A percentile compares a stretch with the other conserved stretches of the same genome.
Conservation (phyloP, 2,113 vertebrate species). For the Osmerus mordax region DNA sequence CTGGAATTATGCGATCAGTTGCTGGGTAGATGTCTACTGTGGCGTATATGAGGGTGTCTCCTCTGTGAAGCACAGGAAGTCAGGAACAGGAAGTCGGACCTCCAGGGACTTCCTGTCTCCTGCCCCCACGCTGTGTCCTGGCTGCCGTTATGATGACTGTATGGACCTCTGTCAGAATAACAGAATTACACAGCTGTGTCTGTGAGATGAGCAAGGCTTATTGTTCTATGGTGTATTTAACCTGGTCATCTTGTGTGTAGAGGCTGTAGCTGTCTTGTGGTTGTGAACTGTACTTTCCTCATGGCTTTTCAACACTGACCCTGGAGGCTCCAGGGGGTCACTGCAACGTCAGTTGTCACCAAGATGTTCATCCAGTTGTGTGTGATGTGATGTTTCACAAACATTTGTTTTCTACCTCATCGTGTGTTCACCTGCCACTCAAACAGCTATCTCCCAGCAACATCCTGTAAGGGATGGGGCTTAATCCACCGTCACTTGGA, state of each 20-base stretch:
- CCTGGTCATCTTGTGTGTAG: background rate
- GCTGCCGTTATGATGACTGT: constrained; percentile 18
- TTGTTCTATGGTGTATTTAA: too few relatives aligned
- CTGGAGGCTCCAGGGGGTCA: constrained; percentile 36
- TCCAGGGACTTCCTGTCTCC: too few relatives aligned
- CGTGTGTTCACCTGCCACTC: constrained; percentile 54
- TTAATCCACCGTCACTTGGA: too few relatives aligned
- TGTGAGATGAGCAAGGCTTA: too few relatives aligned
- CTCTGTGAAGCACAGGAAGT: too few relatives aligned
- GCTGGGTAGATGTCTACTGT: too few relatives aligned
- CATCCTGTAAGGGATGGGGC: background rate
- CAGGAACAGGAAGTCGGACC: too few relatives aligned
- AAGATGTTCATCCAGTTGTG: background rate
- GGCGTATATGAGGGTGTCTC: too few relatives aligned
- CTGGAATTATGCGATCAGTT: constrained; percentile 14
- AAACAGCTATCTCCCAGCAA: constrained; percentile 24
- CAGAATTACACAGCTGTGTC: background rate
- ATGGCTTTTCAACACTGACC: constrained; percentile 18
- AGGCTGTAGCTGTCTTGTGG: background rate
- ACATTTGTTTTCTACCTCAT: constrained; percentile 65
- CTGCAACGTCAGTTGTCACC: constrained; percentile 16
- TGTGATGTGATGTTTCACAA: constrained; percentile 49
- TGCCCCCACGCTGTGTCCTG: background rate
- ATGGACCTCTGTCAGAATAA: background rate
- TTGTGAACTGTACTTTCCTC: constrained; percentile 6